Percentiles rank a stretch among this genome's conserved stretches.
Evolutionary conservation across 2,113 vertebrate genomes (phyloP).

Genomic region (Synchiropus splendidus): DNA sequence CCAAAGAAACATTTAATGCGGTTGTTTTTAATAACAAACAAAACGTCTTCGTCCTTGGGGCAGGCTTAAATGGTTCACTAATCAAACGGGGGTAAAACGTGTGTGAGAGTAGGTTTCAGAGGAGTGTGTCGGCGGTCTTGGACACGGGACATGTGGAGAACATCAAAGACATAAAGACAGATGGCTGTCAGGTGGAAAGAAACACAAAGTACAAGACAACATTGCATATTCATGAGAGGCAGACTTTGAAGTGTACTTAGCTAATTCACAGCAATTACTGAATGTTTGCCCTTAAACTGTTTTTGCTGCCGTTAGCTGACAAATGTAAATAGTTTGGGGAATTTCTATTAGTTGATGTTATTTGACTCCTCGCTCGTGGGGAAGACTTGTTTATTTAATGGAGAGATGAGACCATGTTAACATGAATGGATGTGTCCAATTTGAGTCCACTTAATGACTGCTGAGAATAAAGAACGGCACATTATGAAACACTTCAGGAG

Average conservation of each 20-base stretch:
- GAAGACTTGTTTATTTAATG: too few relatives aligned
- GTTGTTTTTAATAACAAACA: too few relatives aligned
- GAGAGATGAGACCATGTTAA: not conserved
- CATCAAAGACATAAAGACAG: conserved; percentile 57
- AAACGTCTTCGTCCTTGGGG: too few relatives aligned
- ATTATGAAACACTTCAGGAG: too few relatives aligned
- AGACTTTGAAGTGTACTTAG: conserved; percentile 59
- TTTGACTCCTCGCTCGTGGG: too few relatives aligned
- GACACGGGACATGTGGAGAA: conserved; percentile 44
- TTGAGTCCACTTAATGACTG: too few relatives aligned
- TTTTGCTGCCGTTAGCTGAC: conserved; percentile 34
- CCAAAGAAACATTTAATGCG: too few relatives aligned
- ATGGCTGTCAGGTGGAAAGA: conserved; percentile 42
- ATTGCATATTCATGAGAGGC: conserved; percentile 54
- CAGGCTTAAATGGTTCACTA: too few relatives aligned
- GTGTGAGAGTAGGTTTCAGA: too few relatives aligned
- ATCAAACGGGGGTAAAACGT: too few relatives aligned
- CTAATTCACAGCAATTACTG: conserved; percentile 54
- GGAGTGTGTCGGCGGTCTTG: too few relatives aligned
- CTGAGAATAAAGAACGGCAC: too few relatives aligned
- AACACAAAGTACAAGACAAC: conserved; percentile 29
- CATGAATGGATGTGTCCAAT: not conserved
- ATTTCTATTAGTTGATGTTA: conserved; percentile 12
- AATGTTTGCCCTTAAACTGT: conserved; percentile 28
- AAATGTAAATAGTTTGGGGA: conserved; percentile 27